A percentile compares a stretch with the other conserved stretches of the same genome.
These are phyloP conservation scores for Hephaestus fuliginosus DNA, from an alignment of 2,797 vertebrate genomes.

Conservation along the genomic window DNA sequence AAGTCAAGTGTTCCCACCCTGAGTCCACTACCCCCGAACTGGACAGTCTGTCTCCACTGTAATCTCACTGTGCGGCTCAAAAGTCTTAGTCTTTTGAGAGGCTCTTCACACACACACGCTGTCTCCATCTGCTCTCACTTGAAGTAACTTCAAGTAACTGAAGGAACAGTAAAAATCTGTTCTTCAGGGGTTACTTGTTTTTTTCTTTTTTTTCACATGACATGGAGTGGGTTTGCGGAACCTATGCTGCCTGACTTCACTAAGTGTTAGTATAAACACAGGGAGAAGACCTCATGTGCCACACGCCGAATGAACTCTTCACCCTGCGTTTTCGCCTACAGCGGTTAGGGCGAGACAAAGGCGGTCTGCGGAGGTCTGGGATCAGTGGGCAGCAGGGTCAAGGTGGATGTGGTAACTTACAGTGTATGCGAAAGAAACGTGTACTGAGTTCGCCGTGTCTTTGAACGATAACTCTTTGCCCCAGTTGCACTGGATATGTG, in stretches of 20 bases:
- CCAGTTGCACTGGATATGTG: conserved; percentile 34
- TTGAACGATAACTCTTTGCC: conserved; percentile 50
- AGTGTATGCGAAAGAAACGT: conserved; percentile 5
- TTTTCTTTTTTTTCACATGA: background rate
- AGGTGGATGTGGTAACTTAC: conserved; percentile 44
- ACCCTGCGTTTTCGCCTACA: background rate
- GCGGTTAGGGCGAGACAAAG: conserved; percentile 13
- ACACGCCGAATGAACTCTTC: conserved; percentile 29
- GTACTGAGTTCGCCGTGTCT: background rate
- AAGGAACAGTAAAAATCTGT: no score
- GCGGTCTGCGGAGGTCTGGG: conserved; percentile 14
- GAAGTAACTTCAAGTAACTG: background rate
- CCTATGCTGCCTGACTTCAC: conserved; percentile 13
- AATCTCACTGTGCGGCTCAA: conserved; percentile 27
- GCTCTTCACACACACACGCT: background rate
- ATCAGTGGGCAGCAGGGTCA: conserved; percentile 49
- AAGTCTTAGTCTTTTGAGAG: background rate
- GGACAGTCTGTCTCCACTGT: background rate
- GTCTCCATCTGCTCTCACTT: background rate
- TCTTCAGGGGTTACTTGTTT: background rate
- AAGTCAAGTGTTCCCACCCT: conserved; percentile 36
- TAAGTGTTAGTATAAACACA: conserved; percentile 38
- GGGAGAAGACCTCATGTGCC: conserved; percentile 1
- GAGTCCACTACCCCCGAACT: conserved; percentile 12
- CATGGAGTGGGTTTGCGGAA: background rate